Conservation (phyloP, 2,797 vertebrate genomes). For the Mormyrops boulengeri region DNA sequence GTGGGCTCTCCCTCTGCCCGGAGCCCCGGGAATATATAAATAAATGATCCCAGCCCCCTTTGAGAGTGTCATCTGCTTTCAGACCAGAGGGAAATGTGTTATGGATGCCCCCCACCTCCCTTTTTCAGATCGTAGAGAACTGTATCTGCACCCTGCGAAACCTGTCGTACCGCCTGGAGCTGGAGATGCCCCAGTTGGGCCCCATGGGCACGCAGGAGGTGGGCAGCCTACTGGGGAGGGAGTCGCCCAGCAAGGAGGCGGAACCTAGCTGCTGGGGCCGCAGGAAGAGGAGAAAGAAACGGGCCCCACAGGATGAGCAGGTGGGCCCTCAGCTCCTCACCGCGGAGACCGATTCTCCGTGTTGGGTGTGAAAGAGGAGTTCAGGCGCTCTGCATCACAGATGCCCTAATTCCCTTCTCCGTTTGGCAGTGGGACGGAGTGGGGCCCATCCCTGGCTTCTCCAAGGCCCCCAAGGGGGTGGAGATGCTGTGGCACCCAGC, state of each 20-base stretch:
- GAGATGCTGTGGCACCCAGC: constrained; percentile 96
- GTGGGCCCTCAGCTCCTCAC: constrained; percentile 42
- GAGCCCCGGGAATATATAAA: neutral
- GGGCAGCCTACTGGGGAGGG: constrained; percentile 82
- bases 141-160: constrained; percentile 95
- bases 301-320: constrained; percentile 81
- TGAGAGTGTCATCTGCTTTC: neutral
- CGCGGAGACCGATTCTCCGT: neutral
- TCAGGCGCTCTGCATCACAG: neutral
- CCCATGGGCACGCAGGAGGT: constrained; percentile 84
- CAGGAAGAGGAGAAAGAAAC: constrained; percentile 87
- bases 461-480: constrained; percentile 82
- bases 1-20: constrained; percentile 55
- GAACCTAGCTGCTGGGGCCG: constrained; percentile 97
- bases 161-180: constrained; percentile 90
- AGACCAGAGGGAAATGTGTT: neutral
- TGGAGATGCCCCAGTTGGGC: constrained; percentile 93
- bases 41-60: neutral
- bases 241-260: constrained; percentile 82
- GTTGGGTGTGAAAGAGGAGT: neutral
- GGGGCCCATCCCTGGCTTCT: constrained; percentile 83
- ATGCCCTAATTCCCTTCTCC: neutral
- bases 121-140: constrained; percentile 88
- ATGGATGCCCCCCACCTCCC: neutral
- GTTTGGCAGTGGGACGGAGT: constrained; percentile 81